Percentiles rank a stretch among this genome's conserved stretches.
These are phyloP conservation scores for Leptinotarsa tumamoca DNA, from an alignment of 2,888 invertebrate species.

Conservation along the genomic window DNA sequence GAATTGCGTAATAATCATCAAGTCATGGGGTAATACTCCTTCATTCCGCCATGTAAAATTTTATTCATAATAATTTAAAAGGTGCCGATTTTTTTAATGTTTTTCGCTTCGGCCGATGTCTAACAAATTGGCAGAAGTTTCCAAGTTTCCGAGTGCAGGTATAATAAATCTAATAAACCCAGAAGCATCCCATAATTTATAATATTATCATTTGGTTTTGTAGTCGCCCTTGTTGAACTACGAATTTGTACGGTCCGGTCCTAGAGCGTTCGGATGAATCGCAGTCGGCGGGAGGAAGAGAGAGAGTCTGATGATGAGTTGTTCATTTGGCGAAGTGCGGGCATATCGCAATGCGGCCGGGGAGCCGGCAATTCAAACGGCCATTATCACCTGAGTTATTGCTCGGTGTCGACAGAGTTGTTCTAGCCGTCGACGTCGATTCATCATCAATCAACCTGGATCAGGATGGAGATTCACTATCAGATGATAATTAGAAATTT, in stretches of 20 bases:
- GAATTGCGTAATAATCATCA: too few relatives aligned
- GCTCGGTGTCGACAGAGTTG: constrained; percentile 66
- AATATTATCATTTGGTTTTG: too few relatives aligned
- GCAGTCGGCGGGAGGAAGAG: constrained; percentile 53
- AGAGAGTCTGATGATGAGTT: constrained; percentile 62
- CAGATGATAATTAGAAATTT: constrained; percentile 33
- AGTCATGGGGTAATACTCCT: too few relatives aligned
- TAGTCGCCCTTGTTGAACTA: not conserved
- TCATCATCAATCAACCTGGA: constrained; percentile 63
- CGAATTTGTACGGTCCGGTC: not conserved
- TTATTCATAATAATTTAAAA: too few relatives aligned
- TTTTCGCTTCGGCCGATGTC: too few relatives aligned
- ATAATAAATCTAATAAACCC: too few relatives aligned
- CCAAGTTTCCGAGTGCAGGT: too few relatives aligned
- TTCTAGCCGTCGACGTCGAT: constrained; percentile 62
- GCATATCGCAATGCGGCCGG: constrained; percentile 65
- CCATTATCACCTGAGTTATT: constrained; percentile 68
- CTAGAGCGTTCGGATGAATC: not conserved
- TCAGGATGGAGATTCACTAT: constrained; percentile 50
- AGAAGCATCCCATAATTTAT: too few relatives aligned
- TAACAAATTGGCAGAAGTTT: too few relatives aligned
- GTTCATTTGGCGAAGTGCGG: constrained; percentile 65
- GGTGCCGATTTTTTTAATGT: too few relatives aligned
- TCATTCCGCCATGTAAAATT: too few relatives aligned
- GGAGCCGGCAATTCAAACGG: constrained; percentile 64